Evolutionary conservation across 2,888 invertebrate genomes (phyloP).

Genomic region (Tetropium fuscum): DNA sequence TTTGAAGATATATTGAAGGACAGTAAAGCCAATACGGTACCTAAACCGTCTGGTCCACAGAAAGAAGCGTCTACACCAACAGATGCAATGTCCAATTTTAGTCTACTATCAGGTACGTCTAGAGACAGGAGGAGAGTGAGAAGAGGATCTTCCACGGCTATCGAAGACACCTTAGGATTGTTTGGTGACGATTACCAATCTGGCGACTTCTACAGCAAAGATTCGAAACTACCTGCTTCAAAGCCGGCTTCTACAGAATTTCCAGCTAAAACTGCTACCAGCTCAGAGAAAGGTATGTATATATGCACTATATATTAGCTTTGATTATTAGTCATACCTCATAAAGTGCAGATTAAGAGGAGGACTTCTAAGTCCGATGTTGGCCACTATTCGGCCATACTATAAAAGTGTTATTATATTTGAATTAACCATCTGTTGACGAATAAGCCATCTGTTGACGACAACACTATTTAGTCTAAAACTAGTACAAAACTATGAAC

Average conservation of each 20-base stretch:
- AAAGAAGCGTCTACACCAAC: slow-evolving; percentile 30
- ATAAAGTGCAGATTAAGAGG: too few species aligned
- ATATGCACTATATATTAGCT: not conserved
- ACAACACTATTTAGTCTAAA: too few species aligned
- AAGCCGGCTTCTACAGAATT: slow-evolving; percentile 14
- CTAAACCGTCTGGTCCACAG: slow-evolving; percentile 27
- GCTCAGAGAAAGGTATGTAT: slow-evolving; percentile 11
- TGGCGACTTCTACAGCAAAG: slow-evolving; percentile 35
- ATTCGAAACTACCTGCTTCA: slow-evolving; percentile 22
- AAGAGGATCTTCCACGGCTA: slow-evolving; percentile 53
- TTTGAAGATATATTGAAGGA: slow-evolving; percentile 61
- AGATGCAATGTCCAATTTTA: slow-evolving; percentile 29
- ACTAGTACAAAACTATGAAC: too few species aligned
- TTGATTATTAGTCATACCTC: too few species aligned
- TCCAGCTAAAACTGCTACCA: slow-evolving; percentile 28
- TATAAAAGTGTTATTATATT: too few species aligned
- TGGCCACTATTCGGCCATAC: too few species aligned
- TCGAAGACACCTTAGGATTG: slow-evolving; percentile 71
- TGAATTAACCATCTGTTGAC: too few species aligned
- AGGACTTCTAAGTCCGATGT: too few species aligned
- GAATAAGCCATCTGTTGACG: too few species aligned
- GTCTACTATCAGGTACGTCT: slow-evolving; percentile 32
- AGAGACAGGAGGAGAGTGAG: slow-evolving; percentile 57
- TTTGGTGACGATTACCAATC: slow-evolving; percentile 49
- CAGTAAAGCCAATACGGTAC: slow-evolving; percentile 40